A percentile compares a stretch with the other conserved stretches of the same genome.
Conservation (phyloP, 1,140 invertebrate genomes). For the Mya arenaria region DNA sequence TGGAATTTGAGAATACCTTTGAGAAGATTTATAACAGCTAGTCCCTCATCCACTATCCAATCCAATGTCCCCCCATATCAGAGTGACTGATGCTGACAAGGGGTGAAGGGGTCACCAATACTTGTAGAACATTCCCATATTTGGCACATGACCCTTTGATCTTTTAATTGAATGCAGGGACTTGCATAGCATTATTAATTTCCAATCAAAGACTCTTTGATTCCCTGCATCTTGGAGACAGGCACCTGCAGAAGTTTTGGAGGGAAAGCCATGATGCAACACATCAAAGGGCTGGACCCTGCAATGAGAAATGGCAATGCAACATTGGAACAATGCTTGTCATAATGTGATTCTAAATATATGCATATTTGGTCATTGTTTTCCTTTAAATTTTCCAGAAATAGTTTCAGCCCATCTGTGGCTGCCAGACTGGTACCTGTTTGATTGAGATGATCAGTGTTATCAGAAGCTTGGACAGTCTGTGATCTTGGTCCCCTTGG, state of each 20-base stretch:
- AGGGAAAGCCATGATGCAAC: constrained; percentile 44
- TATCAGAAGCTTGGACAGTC: background rate
- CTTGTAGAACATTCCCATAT: background rate
- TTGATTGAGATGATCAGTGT: constrained; percentile 6
- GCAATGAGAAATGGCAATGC: background rate
- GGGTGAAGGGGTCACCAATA: no score
- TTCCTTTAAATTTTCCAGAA: constrained; percentile 11
- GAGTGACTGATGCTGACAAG: no score
- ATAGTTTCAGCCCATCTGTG: constrained; percentile 42
- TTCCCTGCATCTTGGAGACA: background rate
- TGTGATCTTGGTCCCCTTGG: no score
- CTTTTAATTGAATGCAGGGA: background rate
- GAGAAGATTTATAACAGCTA: no score
- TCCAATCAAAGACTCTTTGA: background rate
- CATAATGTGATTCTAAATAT: constrained; percentile 37
- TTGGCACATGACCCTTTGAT: background rate
- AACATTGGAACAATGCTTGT: constrained; percentile 22
- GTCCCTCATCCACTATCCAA: no score
- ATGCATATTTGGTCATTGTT: constrained; percentile 16
- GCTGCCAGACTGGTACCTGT: constrained; percentile 45
- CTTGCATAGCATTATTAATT: background rate
- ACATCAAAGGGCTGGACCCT: constrained; percentile 37
- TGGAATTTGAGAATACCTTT: no score
- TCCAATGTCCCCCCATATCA: no score
- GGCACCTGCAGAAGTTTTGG: constrained; percentile 44